Conservation (phyloP, 2,113 vertebrate genomes). For the Menidia beryllina region DNA sequence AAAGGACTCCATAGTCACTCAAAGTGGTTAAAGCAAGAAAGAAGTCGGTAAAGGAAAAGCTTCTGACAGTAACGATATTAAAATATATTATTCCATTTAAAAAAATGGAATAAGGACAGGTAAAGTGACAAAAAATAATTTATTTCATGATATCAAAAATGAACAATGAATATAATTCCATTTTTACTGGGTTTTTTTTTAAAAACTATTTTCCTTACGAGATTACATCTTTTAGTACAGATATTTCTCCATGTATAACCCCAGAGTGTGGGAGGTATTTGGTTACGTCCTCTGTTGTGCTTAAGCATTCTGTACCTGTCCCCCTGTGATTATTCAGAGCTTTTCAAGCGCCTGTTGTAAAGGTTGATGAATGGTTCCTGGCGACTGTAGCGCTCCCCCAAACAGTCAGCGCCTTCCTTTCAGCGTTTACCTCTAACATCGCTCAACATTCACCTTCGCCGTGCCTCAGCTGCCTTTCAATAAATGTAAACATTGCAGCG, state of each 20-base stretch:
- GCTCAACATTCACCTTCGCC: conserved; percentile 30
- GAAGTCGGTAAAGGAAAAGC: no score
- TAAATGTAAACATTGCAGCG: conserved; percentile 20
- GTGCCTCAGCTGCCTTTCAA: conserved; percentile 20
- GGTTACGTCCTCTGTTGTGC: background rate
- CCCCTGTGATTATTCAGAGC: conserved; percentile 12
- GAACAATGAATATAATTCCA: no score
- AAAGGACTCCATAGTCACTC: no score
- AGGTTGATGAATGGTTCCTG: conserved; percentile 46
- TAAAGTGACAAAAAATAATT: no score
- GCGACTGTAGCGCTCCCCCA: conserved; percentile 22
- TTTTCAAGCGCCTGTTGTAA: conserved; percentile 50
- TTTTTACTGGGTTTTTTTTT: no score
- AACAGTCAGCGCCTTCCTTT: conserved; percentile 36
- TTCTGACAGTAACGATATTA: no score
- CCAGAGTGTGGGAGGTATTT: background rate
- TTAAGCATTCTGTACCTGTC: conserved; percentile 22
- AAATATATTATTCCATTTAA: no score
- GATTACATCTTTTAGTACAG: no score
- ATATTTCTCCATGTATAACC: conserved; percentile 17
- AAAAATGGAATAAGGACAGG: no score
- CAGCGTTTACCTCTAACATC: conserved; percentile 20
- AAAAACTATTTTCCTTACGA: no score
- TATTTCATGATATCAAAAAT: no score
- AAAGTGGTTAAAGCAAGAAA: no score